Base-by-base conservation (phyloP, 2,113 vertebrate species). In the Bubalus kerabau region DNA sequence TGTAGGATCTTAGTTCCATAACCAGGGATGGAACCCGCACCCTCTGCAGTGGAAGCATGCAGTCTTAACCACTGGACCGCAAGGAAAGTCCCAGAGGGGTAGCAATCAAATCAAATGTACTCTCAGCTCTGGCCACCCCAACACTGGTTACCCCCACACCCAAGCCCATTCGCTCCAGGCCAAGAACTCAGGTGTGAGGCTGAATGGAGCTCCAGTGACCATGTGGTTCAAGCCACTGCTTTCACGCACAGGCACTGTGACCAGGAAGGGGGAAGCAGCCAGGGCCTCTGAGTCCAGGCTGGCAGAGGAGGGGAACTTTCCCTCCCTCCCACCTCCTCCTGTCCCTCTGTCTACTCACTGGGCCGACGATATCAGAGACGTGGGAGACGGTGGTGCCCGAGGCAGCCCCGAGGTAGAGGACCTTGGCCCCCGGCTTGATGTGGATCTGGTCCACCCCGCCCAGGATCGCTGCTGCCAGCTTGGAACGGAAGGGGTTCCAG, bases 401-500 rank as follows among this genome's bases (percentile, higher is more conserved):
- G 2, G 99, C 99, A 0, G 99, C 99, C 28, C 99, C 99, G 1
- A 99, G 98, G 98, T 99, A 99, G 81, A 99, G 99, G 87, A 99
- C 99, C 86, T 99, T 99, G 2, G 98, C 76, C 7, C 99, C 99
- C 0, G 99, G 99, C 43, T 99, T 99, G 97, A 99, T 99, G 90
- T 99, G 99, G 95, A 99, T 99, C 98, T 99, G 99, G 97, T 99
- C 99, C 2, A 99, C 98, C 9, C 99, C 99, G 0, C 99, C 99
- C 87, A 99, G 97, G 95, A 99, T 99, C 7, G 99, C 99, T 0
- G 99, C 99, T 0, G 99, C 99, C 98, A 99, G 98, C 86, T 99
- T 99, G 14, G 99, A 99, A 26, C 99, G 99, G 98, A 99, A 99
- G 0, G 99, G 99, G 96, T 99, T 99, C 99, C 99, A 99, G 36